These are phyloP conservation scores for Calosoma granatense DNA, from an alignment of 1,140 invertebrate species.

Conservation along the genomic window DNA sequence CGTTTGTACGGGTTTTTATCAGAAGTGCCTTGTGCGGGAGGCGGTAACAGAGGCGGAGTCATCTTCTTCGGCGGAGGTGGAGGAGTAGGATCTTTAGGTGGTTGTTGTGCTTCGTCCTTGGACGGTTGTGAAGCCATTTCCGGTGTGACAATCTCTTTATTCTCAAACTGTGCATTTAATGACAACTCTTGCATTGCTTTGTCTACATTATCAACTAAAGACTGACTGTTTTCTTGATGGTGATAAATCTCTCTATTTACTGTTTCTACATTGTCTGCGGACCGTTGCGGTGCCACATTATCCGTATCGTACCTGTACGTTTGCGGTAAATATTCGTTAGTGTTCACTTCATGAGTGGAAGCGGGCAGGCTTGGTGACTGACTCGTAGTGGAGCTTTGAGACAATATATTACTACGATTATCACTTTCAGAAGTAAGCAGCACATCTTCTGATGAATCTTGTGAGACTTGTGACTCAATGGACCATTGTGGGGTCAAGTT, in stretches of 20 bases:
- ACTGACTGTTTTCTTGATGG: slow-evolving; percentile 3
- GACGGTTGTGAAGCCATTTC: slow-evolving; percentile 9
- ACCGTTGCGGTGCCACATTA: neutral
- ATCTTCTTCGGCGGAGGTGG: slow-evolving; percentile 19
- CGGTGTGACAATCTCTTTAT: slow-evolving; percentile 25
- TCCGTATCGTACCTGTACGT: neutral
- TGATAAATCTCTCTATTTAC: neutral
- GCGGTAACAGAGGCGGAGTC: slow-evolving; percentile 18
- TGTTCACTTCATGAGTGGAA: slow-evolving; percentile 1
- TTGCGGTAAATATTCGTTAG: slow-evolving; percentile 6
- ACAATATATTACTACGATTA: slow-evolving; percentile 43
- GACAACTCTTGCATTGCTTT: neutral
- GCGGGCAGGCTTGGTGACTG: slow-evolving; percentile 27
- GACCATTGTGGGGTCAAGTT: slow-evolving; percentile 47
- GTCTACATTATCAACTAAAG: neutral
- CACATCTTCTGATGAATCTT: slow-evolving; percentile 45
- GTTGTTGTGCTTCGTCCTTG: neutral
- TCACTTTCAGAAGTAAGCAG: slow-evolving; percentile 44
- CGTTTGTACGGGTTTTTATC: slow-evolving; percentile 35
- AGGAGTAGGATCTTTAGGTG: slow-evolving; percentile 15
- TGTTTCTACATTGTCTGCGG: neutral
- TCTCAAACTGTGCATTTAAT: slow-evolving; percentile 20
- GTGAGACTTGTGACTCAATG: slow-evolving; percentile 47
- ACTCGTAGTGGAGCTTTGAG: slow-evolving; percentile 39
- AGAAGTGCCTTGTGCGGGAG: slow-evolving; percentile 11